These are phyloP conservation scores for Archips xylosteana DNA, from an alignment of 2,888 invertebrate species.

Conservation along the genomic window DNA sequence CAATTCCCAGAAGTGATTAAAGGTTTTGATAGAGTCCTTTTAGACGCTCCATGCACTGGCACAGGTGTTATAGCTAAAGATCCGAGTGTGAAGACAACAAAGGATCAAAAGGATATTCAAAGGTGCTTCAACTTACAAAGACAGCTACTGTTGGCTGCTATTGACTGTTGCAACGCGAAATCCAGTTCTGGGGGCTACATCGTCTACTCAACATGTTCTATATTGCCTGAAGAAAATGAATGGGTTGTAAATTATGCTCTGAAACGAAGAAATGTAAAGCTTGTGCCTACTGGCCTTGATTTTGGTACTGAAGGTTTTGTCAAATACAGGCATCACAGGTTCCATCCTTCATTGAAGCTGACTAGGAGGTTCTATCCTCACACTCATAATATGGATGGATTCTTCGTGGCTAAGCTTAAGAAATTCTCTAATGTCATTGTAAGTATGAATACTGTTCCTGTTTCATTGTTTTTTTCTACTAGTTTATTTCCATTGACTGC, in stretches of 20 bases:
- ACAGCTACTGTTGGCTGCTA: constrained; percentile 96
- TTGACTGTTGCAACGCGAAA: constrained; percentile 97
- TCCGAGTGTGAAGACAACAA: constrained; percentile 96
- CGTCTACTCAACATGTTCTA: constrained; percentile 99
- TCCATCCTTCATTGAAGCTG: constrained; percentile 95
- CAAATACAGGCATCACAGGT: constrained; percentile 93
- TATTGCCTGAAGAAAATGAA: constrained; percentile 99
- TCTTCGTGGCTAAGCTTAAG: constrained; percentile 99
- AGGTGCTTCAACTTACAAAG: constrained; percentile 97
- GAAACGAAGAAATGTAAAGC: constrained; percentile 96
- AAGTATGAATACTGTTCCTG: constrained; percentile 54
- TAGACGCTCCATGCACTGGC: constrained; percentile 99
- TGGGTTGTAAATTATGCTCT: constrained; percentile 98
- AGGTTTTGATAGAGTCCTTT: constrained; percentile 97
- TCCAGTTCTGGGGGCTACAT: constrained; percentile 97
- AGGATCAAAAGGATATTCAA: constrained; percentile 95
- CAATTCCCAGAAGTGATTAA: constrained; percentile 93
- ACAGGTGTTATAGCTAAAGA: constrained; percentile 99
- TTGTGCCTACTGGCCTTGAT: constrained; percentile 96
- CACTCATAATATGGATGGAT: constrained; percentile 99
- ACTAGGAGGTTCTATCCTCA: constrained; percentile 98
- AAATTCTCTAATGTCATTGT: constrained; percentile 94
- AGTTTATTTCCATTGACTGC: neutral
- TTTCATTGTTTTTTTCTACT: neutral
- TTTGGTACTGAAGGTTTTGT: constrained; percentile 98